Evolutionary conservation across 2,113 vertebrate genomes (phyloP).

Genomic region (Rhabdornis inornatus): DNA sequence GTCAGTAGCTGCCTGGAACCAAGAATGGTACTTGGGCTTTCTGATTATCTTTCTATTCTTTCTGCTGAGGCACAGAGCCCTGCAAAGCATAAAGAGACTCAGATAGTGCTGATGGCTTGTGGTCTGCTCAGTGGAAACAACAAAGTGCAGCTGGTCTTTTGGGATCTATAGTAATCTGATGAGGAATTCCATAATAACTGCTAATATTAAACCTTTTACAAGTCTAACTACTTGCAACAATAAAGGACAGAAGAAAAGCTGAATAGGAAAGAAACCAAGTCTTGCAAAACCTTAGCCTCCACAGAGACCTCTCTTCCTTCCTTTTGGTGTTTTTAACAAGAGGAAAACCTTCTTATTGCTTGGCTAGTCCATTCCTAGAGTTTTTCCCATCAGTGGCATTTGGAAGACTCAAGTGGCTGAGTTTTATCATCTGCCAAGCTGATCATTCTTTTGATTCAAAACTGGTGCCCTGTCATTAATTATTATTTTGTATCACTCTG

Average conservation of each 20-base stretch:
- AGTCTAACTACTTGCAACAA: background rate
- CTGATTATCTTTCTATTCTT: background rate
- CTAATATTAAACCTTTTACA: slow-evolving; percentile 19
- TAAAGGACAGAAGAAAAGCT: background rate
- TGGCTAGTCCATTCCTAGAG: background rate
- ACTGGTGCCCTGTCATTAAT: background rate
- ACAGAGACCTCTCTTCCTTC: background rate
- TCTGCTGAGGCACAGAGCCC: background rate
- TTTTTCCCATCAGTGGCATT: background rate
- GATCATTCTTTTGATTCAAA: background rate
- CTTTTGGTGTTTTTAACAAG: background rate
- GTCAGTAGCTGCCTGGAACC: background rate
- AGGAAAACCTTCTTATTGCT: background rate
- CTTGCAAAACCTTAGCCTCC: background rate
- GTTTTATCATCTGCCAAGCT: background rate
- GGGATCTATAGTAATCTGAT: slow-evolving; percentile 10
- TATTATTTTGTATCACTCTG: background rate
- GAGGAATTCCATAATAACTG: slow-evolving; percentile 17
- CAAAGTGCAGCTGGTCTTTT: background rate
- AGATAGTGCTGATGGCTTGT: background rate
- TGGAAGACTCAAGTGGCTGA: background rate
- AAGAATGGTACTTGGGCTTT: background rate
- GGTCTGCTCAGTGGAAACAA: background rate
- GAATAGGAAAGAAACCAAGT: background rate
- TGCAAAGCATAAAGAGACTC: background rate